Conservation (phyloP, 2,797 vertebrate genomes). For the Lacerta viridis region DNA sequence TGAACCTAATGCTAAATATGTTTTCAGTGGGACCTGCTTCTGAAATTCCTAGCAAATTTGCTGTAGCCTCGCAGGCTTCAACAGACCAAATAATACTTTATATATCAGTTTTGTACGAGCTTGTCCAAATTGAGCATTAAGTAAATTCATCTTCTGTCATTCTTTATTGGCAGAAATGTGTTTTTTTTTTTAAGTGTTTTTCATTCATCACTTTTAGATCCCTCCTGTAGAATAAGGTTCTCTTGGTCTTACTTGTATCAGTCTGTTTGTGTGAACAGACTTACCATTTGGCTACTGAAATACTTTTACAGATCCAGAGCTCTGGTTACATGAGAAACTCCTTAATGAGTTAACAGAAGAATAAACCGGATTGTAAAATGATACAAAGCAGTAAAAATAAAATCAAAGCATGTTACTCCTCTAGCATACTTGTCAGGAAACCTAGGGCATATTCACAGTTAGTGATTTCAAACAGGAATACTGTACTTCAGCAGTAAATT, state of each 20-base stretch:
- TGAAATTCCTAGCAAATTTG: not conserved
- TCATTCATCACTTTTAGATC: not conserved
- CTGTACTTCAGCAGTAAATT: not conserved
- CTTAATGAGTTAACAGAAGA: not conserved
- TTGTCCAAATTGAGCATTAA: not conserved
- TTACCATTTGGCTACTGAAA: not conserved
- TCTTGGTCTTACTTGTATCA: not conserved
- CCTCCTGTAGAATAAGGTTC: not conserved
- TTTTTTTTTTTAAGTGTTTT: not conserved
- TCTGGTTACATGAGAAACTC: not conserved
- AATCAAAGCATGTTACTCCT: not conserved
- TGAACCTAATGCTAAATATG: not conserved
- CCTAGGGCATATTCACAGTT: not conserved
- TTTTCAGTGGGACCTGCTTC: not conserved
- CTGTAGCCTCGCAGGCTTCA: too few species aligned
- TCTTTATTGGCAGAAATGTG: constrained; percentile 3
- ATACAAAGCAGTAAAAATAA: not conserved
- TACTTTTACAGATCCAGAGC: too few species aligned
- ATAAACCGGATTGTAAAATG: not conserved
- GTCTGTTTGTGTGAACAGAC: not conserved
- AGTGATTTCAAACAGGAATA: not conserved
- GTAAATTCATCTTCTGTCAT: not conserved
- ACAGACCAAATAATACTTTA: not conserved
- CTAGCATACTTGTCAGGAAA: not conserved
- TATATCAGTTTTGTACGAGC: not conserved